Evolutionary conservation across 2,888 invertebrate genomes (phyloP).

Genomic region (Lysandra coridon): DNA sequence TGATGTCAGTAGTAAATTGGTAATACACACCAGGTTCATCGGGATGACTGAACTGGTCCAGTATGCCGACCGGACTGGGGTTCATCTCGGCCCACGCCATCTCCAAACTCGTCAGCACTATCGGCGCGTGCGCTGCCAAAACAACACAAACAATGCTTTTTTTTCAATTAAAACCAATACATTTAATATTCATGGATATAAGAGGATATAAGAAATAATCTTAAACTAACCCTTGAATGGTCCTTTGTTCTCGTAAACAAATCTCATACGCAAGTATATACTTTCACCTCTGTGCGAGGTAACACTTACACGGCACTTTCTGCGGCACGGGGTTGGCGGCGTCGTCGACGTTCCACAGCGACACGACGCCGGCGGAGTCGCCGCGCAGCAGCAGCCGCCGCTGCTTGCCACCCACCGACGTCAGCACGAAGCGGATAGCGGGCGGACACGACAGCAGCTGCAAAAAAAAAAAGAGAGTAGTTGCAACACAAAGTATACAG

Average conservation of each 20-base stretch:
- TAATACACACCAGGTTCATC: conserved; percentile 79
- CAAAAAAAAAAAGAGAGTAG: conserved; percentile 6
- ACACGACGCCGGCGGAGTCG: conserved; percentile 94
- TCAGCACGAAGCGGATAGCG: conserved; percentile 88
- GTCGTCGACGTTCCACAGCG: conserved; percentile 94
- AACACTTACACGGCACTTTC: conserved; percentile 77
- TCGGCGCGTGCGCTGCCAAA: conserved; percentile 84
- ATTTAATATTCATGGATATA: background rate
- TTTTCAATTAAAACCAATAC: too few relatives aligned
- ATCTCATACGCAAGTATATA: too few relatives aligned
- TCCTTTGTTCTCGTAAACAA: too few relatives aligned
- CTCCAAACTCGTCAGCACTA: conserved; percentile 89
- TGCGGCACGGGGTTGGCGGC: conserved; percentile 81
- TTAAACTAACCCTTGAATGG: too few relatives aligned
- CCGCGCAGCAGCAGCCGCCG: conserved; percentile 88
- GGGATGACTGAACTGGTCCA: conserved; percentile 91
- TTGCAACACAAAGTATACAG: too few relatives aligned
- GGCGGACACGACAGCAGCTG: conserved; percentile 94
- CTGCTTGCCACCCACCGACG: conserved; percentile 84
- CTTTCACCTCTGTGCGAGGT: too few relatives aligned
- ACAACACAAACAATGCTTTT: conserved; percentile 47
- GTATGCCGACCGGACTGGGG: conserved; percentile 93
- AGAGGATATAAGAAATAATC: background rate
- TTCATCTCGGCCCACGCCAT: conserved; percentile 94
- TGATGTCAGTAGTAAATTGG: too few relatives aligned